A percentile compares a stretch with the other conserved stretches of the same genome.
Evolutionary conservation across 1,140 invertebrate species (phyloP).

Genomic region (Drosophila rufa): DNA sequence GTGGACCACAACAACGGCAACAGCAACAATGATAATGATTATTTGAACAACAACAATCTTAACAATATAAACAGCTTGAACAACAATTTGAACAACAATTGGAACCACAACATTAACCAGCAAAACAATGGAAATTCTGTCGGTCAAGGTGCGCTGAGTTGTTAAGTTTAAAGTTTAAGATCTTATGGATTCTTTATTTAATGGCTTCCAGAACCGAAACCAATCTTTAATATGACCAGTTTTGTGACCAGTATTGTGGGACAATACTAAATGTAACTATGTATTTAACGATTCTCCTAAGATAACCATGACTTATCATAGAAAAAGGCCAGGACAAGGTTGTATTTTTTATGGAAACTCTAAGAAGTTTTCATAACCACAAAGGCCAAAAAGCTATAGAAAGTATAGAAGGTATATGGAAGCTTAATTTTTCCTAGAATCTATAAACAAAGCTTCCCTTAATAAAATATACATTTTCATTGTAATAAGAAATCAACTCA

Average conservation of each 20-base stretch:
- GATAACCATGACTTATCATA: conserved; percentile 1
- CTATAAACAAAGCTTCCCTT: neutral
- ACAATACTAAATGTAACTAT: neutral
- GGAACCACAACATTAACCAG: conserved; percentile 61
- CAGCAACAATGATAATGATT: conserved; percentile 70
- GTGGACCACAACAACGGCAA: conserved; percentile 58
- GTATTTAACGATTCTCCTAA: neutral
- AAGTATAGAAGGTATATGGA: too few relatives aligned
- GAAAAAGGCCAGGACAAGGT: neutral
- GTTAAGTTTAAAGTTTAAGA: conserved; percentile 35
- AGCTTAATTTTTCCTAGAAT: neutral
- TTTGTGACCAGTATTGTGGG: too few relatives aligned
- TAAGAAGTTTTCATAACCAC: too few relatives aligned
- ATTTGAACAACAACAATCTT: conserved; percentile 60
- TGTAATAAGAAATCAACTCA: neutral
- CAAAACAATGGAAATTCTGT: conserved; percentile 48
- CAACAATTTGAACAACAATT: conserved; percentile 65
- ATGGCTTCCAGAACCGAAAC: neutral
- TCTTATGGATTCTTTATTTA: conserved; percentile 19
- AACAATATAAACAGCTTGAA: conserved; percentile 52
- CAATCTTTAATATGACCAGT: neutral
- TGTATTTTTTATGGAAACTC: neutral
- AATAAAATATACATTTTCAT: neutral
- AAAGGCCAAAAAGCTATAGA: too few relatives aligned
- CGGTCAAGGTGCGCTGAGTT: conserved; percentile 61